Percentiles rank a stretch among this genome's conserved stretches.
These are phyloP conservation scores for Diabrotica undecimpunctata DNA, from an alignment of 1,140 invertebrate species.

Conservation along the genomic window DNA sequence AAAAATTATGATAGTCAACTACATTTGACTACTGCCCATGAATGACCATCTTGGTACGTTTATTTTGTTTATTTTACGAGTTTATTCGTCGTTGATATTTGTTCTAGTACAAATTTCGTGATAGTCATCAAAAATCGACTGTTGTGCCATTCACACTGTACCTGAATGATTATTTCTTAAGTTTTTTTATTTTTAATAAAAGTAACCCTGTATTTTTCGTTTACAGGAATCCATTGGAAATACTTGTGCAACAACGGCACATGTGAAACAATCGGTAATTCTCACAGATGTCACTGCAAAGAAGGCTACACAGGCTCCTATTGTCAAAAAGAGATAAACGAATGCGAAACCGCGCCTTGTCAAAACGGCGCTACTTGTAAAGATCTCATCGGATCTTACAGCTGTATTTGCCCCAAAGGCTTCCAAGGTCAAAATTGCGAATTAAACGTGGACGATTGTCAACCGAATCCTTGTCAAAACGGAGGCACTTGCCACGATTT, in stretches of 20 bases:
- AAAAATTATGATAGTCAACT: too few species aligned
- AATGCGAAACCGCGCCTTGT: constrained; percentile 84
- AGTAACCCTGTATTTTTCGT: constrained; percentile 18
- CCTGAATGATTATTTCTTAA: too few species aligned
- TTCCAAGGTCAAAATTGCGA: constrained; percentile 95
- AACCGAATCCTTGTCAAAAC: constrained; percentile 86
- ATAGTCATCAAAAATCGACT: not conserved
- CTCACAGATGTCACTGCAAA: constrained; percentile 80
- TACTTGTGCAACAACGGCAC: constrained; percentile 86
- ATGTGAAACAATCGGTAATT: constrained; percentile 87
- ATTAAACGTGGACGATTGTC: constrained; percentile 87
- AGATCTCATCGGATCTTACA: constrained; percentile 79
- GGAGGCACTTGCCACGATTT: constrained; percentile 89
- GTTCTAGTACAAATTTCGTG: too few species aligned
- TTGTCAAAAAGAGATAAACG: constrained; percentile 84
- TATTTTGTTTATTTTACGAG: too few species aligned
- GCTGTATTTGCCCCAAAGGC: constrained; percentile 81
- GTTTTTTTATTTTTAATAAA: not conserved
- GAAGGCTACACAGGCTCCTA: constrained; percentile 89
- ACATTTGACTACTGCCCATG: too few species aligned
- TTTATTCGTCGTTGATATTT: too few species aligned
- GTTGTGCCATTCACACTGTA: too few species aligned
- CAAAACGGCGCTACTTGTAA: constrained; percentile 85
- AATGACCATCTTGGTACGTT: too few species aligned
- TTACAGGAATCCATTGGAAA: constrained; percentile 63